Evolutionary conservation across 2,113 vertebrate genomes (phyloP), one percentile per base, ranked within the genome.

Genomic region (Benitochromis conjunctus): DNA sequence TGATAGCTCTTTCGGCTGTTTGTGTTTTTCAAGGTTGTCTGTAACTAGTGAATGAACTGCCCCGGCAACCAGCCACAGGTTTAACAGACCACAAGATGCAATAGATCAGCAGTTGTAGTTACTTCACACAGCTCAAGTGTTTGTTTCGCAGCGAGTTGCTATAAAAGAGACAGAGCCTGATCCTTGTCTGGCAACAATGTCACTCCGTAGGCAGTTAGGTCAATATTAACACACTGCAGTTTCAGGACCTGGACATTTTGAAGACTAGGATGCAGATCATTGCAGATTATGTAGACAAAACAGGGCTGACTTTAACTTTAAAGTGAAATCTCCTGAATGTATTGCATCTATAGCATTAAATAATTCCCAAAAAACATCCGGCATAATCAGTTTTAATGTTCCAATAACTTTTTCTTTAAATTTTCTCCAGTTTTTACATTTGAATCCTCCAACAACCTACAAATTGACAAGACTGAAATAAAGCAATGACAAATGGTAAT

Each of bases 211-310:
- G 78, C 78, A 91, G 58, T 82, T 94, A 60, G 69, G 93, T 95
- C 92, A 96, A 97, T 96, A 96, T 96, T 96, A 94, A 91, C 91
- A 87, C 80, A 80, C 19, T 29, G 86, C 92, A 91, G 88, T 94
- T 95, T 89, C 86, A 94, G 94, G 94, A 94, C 89, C 24, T 91
- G 79, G 38, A 81, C 43, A 46, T 12, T 51, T 24, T 80, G 6
- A 84, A 66, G 18, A 87, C 55, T 51, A 92, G 86, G 88, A 91
- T 91, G 56, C 54, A 74, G 77, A 86, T 38, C 18, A 78, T 14
- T 9, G 43, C 3, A 36, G 38, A 81, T 76, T 19, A 86, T 1
- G 53, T 31, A 36, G 12, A 36, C 31, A 86, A 77, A 82, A 66
- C 58, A 16, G 9, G 58, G 36, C 8, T 46, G 18, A 1, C 31